Conservation (phyloP, 2,888 invertebrate species). For the Pimpla rufipes region DNA sequence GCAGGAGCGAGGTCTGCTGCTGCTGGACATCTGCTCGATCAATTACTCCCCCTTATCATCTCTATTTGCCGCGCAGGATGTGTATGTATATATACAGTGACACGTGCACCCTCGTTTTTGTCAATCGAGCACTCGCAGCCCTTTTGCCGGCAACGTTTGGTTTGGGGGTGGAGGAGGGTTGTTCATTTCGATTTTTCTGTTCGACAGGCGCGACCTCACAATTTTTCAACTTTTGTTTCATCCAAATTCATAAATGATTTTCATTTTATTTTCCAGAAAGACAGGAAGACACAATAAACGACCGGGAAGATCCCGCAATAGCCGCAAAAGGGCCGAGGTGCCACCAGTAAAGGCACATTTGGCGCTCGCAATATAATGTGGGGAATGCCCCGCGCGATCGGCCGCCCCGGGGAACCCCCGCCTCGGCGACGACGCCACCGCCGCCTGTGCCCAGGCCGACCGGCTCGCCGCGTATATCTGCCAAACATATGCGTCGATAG, state of each 20-base stretch:
- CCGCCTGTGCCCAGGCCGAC: slow-evolving; percentile 44
- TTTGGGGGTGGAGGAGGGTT: too few species aligned
- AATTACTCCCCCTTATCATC: slow-evolving; percentile 63
- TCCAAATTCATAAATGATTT: neutral
- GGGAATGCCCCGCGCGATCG: slow-evolving; percentile 58
- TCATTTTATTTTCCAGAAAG: neutral
- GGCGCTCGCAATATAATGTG: slow-evolving; percentile 52
- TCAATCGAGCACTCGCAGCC: slow-evolving; percentile 44
- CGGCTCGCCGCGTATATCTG: slow-evolving; percentile 79
- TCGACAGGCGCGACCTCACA: neutral
- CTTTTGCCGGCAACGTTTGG: slow-evolving; percentile 35
- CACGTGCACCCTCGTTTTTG: slow-evolving; percentile 37
- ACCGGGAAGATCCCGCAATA: slow-evolving; percentile 20
- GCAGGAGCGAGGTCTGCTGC: slow-evolving; percentile 33
- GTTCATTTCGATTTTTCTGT: slow-evolving; percentile 38
- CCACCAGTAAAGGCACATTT: slow-evolving; percentile 41
- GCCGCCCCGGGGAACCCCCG: slow-evolving; percentile 60
- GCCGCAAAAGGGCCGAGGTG: slow-evolving; percentile 31
- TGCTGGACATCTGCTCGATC: slow-evolving; percentile 65
- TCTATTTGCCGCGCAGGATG: neutral
- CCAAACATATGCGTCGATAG: slow-evolving; percentile 82
- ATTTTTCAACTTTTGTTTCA: neutral
- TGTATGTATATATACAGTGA: slow-evolving; percentile 11
- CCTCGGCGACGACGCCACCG: slow-evolving; percentile 16
- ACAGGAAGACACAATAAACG: neutral